A percentile compares a stretch with the other conserved stretches of the same genome.
phyloP scores from a whole-genome alignment of 2,113 vertebrate species.

The Clarias macrocephalus region DNA sequence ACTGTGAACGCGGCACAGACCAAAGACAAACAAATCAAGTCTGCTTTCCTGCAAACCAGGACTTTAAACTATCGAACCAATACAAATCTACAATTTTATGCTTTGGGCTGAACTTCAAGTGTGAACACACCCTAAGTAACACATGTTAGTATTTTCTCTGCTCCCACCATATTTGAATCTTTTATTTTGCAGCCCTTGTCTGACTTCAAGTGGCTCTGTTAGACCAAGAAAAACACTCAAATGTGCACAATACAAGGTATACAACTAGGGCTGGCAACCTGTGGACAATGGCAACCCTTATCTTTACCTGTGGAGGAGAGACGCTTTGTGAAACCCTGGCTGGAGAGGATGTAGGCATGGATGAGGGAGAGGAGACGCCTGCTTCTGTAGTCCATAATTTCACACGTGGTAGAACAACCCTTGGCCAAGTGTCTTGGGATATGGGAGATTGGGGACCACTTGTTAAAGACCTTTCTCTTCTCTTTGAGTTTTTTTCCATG shows the following conservation, averaged over 20 bases:
- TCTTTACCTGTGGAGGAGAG: slow-evolving; percentile 20
- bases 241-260: background rate
- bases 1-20: too few species aligned
- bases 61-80: too few species aligned
- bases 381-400: slow-evolving; percentile 4
- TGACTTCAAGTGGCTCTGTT: background rate
- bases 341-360: slow-evolving; percentile 25
- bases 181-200: background rate
- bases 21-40: too few species aligned
- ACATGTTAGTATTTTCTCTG: background rate
- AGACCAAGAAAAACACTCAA: background rate
- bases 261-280: background rate
- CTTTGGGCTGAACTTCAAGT: too few species aligned
- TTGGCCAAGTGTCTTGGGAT: slow-evolving; percentile 19
- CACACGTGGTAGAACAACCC: slow-evolving; percentile 41
- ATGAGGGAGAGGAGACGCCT: background rate
- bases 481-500: background rate
- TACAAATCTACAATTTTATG: too few species aligned
- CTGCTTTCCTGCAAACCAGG: too few species aligned
- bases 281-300: background rate
- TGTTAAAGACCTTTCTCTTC: background rate
- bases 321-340: background rate
- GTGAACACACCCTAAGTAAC: too few species aligned
- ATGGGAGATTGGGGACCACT: background rate
- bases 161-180: background rate